phyloP scores from a whole-genome alignment of 2,797 vertebrate species.

The Pyrocephalus nanus region DNA sequence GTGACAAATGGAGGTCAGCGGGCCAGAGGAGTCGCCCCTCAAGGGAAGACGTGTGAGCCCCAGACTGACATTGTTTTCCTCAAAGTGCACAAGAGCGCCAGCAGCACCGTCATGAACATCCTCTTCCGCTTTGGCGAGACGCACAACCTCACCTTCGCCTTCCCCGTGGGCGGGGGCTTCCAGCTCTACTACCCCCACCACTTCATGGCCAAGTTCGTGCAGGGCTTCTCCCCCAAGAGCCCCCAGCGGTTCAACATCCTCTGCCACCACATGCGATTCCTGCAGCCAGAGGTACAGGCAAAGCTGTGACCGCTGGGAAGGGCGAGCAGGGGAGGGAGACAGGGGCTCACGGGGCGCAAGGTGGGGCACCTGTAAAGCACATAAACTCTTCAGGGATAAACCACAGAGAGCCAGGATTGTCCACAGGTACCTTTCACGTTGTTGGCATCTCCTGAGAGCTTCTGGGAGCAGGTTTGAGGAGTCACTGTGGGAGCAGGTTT shows the following conservation, averaged over 20 bases:
- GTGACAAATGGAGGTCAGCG: neutral
- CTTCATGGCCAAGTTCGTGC: conserved; percentile 78
- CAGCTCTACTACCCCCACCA: conserved; percentile 81
- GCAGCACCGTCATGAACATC: conserved; percentile 79
- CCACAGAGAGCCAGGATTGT: neutral
- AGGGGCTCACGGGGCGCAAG: rapidly evolving
- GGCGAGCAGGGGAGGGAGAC: rapidly evolving
- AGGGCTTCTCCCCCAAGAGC: conserved; percentile 62
- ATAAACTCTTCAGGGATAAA: neutral
- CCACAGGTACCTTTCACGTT: neutral
- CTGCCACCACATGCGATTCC: conserved; percentile 90
- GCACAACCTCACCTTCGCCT: conserved; percentile 83
- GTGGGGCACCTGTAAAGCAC: neutral
- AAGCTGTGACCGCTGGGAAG: rapidly evolving
- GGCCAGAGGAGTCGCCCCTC: neutral
- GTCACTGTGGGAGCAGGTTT: neutral
- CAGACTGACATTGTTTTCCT: conserved; percentile 82
- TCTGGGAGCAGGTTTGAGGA: neutral
- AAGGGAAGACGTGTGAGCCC: conserved; percentile 58
- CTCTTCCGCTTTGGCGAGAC: conserved; percentile 85
- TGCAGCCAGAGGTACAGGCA: conserved; percentile 76
- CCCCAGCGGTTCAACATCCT: conserved; percentile 80
- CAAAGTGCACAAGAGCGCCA: conserved; percentile 72
- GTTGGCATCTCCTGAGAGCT: neutral
- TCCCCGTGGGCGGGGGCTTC: conserved; percentile 72